phyloP scores from a whole-genome alignment of 2,797 vertebrate species.

The Melanotaenia maccullochi region DNA sequence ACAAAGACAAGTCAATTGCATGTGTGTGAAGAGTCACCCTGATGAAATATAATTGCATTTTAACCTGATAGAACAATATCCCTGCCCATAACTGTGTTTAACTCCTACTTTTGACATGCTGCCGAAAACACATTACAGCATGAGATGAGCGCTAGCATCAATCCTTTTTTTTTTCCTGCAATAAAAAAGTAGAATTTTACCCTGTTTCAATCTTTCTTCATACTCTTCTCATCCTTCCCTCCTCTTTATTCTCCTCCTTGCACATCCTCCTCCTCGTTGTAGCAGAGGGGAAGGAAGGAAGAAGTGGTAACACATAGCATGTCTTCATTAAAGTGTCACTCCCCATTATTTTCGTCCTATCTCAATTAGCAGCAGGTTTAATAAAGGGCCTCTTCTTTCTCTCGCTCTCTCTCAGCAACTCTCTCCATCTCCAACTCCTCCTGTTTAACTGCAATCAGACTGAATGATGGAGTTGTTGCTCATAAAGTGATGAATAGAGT shows the following conservation, averaged over 20 bases:
- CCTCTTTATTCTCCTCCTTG: conserved; percentile 64
- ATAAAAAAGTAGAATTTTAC: conserved; percentile 76
- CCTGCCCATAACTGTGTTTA: conserved; percentile 76
- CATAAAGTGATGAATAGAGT: conserved; percentile 52
- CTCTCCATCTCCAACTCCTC: conserved; percentile 60
- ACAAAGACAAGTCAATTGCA: conserved; percentile 61
- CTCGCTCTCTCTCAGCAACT: conserved; percentile 39
- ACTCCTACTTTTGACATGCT: conserved; percentile 79
- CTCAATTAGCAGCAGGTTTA: conserved; percentile 88
- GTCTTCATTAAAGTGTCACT: conserved; percentile 88
- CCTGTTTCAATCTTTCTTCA: conserved; percentile 61
- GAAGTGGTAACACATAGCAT: conserved; percentile 82
- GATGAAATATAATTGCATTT: conserved; percentile 82
- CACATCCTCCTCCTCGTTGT: conserved; percentile 54
- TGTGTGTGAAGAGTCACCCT: conserved; percentile 64
- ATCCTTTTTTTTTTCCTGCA: conserved; percentile 71
- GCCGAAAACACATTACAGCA: conserved; percentile 80
- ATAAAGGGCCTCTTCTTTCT: conserved; percentile 80
- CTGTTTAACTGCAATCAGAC: conserved; percentile 63
- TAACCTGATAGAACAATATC: conserved; percentile 83
- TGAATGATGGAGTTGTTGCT: conserved; percentile 65
- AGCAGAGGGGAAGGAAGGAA: conserved; percentile 73
- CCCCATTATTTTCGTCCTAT: conserved; percentile 85
- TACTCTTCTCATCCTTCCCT: conserved; percentile 53
- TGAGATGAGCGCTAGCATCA: conserved; percentile 73